A percentile compares a stretch with the other conserved stretches of the same genome.
Evolutionary conservation across 2,797 vertebrate genomes (phyloP).

Genomic region (Gymnothorax javanicus): DNA sequence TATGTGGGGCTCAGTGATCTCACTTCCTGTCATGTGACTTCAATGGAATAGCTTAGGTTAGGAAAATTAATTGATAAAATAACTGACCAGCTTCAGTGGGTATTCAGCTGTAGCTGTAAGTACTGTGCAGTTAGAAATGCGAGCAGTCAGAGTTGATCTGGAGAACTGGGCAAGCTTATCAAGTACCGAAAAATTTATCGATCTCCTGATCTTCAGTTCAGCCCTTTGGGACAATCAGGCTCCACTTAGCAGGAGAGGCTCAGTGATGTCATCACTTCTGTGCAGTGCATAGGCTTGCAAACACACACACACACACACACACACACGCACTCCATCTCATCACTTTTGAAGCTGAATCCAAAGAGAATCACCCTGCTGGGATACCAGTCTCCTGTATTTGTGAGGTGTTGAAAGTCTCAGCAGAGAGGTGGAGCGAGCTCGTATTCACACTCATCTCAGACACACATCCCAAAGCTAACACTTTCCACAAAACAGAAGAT

Average conservation of each 20-base stretch:
- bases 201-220: background rate
- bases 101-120: background rate
- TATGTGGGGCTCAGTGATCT: background rate
- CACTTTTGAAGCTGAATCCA: background rate
- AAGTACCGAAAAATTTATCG: background rate
- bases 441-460: background rate
- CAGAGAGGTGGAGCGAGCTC: background rate
- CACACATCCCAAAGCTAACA: background rate
- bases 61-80: background rate
- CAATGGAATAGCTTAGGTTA: background rate
- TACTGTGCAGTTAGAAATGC: background rate
- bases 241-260: background rate
- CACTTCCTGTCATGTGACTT: background rate
- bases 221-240: background rate
- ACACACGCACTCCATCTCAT: no score
- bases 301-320: no score
- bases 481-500: background rate
- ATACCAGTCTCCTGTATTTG: background rate
- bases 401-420: background rate
- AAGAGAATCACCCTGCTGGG: background rate
- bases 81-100: background rate
- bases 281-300: no score
- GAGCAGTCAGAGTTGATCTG: background rate
- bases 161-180: background rate
- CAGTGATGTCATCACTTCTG: background rate